Evolutionary conservation across 2,888 invertebrate species (phyloP).

Genomic region (Zootermopsis nevadensis): DNA sequence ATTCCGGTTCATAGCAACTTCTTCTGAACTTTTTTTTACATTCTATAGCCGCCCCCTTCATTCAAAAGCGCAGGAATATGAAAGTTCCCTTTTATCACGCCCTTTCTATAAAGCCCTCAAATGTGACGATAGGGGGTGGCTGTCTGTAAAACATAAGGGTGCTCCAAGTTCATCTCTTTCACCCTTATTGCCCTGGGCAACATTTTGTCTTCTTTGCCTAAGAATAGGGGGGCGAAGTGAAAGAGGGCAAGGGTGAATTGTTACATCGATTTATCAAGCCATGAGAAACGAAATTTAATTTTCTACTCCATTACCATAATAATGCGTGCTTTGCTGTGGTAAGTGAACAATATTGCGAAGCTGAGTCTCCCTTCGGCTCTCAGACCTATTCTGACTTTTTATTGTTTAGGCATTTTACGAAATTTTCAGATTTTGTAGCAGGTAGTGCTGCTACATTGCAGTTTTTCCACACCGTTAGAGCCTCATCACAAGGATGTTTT

Average conservation of each 20-base stretch:
- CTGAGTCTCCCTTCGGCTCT: background rate
- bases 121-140: slow-evolving; percentile 22
- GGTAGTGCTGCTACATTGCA: no score
- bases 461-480: no score
- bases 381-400: background rate
- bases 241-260: slow-evolving; percentile 48
- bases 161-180: slow-evolving; percentile 29
- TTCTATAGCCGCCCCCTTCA: background rate
- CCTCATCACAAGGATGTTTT: no score
- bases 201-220: slow-evolving; percentile 31
- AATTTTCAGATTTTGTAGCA: no score
- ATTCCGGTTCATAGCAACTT: background rate
- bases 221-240: slow-evolving; percentile 32
- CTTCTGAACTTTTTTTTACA: background rate
- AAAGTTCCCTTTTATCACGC: background rate
- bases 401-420: background rate
- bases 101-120: slow-evolving; percentile 2
- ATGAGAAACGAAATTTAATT: slow-evolving; percentile 51
- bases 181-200: slow-evolving; percentile 24
- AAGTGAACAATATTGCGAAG: slow-evolving; percentile 37
- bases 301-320: slow-evolving; percentile 53
- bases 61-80: background rate
- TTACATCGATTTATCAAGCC: slow-evolving; percentile 50
- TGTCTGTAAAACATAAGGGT: slow-evolving; percentile 40
- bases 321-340: slow-evolving; percentile 45